These are phyloP conservation scores for Oplegnathus fasciatus DNA, from an alignment of 2,113 vertebrate species.

Conservation along the genomic window DNA sequence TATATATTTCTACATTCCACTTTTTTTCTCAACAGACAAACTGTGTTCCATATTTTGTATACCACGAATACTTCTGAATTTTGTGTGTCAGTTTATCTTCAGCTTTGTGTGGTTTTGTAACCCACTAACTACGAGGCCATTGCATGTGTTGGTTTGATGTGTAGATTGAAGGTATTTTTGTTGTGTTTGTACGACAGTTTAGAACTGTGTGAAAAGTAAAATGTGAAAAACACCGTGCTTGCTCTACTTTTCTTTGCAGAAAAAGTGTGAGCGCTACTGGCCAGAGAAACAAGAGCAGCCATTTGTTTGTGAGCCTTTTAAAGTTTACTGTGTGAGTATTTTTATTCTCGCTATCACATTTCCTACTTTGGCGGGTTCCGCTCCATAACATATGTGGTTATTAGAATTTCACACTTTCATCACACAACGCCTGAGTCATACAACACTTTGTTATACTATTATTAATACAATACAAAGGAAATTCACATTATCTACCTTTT, in stretches of 20 bases:
- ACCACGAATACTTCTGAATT: neutral
- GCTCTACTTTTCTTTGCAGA: conserved; percentile 81
- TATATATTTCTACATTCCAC: neutral
- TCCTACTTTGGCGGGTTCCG: conserved; percentile 7
- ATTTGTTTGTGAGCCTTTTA: conserved; percentile 88
- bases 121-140: neutral
- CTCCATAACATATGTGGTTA: neutral
- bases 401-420: neutral
- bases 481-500: neutral
- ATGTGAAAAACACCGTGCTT: neutral
- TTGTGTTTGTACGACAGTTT: neutral
- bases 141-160: neutral
- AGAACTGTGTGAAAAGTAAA: neutral
- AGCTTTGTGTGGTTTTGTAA: neutral
- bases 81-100: neutral
- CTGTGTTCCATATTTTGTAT: neutral
- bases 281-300: conserved; percentile 76
- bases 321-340: conserved; percentile 91
- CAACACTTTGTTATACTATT: neutral
- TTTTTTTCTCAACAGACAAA: neutral
- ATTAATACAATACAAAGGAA: neutral
- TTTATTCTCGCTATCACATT: conserved; percentile 9
- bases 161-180: neutral
- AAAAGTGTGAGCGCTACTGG: conserved; percentile 98
- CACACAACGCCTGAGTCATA: neutral